Base-by-base conservation (phyloP, 2,888 invertebrate species). In the Calameuta idolon region DNA sequence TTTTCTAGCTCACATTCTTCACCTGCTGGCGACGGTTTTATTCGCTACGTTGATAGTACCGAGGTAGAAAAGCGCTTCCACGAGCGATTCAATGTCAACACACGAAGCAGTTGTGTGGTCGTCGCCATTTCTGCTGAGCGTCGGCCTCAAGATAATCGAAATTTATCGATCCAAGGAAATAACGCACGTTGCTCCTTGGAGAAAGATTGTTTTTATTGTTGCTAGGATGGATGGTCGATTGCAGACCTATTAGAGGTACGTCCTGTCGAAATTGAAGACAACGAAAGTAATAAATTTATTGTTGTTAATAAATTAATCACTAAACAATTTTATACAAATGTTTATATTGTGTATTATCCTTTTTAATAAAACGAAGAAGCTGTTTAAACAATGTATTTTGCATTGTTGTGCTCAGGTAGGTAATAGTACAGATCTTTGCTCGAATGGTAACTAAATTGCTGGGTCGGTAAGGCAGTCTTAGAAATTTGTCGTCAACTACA, bases 61-160 rank as follows among this genome's bases (percentile, higher is more conserved):
- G 75, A 77, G 34, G 79, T 76, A 34, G 76, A 80, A 83, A 82
- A 80, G 77, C 81, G 81, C 82, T 80, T 81, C 79, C 75, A 80
- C 74, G 79, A 75, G 76, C 80, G 80, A 81, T 83, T 83, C 82
- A 84, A 83, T 83, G 84, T 83, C 83, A 84, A 83, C 81, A 85
- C 83, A 81, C 83, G 79, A 83, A 76, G 81, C 82, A 74, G 75
- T 81, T 73, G 75, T 76, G 78, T 71, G 71, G 34, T 68, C 75
- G 80, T 80, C 84, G 82, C 82, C 85, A 84, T 85, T 84, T 81
- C 83, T 78, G 69, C 40, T 69, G 77, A 33, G 74, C 79, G 80
- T 55, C 55, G 76, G 71, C 30, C 73, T 77, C 79, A 74, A 79
- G 83, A 82, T 82, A 84, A 88, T 88, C 88, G 87, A 85, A 86